These are phyloP conservation scores for Acholoe squamosa DNA, from an alignment of 2,888 invertebrate genomes.

Conservation along the genomic window DNA sequence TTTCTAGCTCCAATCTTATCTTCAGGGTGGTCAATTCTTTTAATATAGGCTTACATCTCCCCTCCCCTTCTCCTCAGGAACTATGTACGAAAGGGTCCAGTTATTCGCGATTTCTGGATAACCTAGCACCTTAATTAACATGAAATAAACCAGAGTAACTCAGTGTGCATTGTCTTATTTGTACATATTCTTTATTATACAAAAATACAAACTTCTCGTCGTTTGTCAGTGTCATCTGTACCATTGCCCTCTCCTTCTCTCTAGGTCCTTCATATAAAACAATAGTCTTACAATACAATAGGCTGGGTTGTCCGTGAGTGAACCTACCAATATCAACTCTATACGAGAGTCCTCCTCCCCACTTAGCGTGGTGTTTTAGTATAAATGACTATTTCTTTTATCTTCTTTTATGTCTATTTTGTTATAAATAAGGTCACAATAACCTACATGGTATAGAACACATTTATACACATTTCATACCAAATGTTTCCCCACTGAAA, in stretches of 20 bases:
- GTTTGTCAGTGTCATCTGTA: conserved; percentile 46
- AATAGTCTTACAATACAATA: conserved; percentile 36
- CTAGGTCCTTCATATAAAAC: conserved; percentile 57
- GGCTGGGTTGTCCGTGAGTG: not conserved
- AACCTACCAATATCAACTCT: conserved; percentile 45
- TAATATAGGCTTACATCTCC: too few relatives aligned
- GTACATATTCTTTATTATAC: conserved; percentile 60
- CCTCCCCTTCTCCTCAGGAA: too few relatives aligned
- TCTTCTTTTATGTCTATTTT: not conserved
- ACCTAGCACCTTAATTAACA: too few relatives aligned
- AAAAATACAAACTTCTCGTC: conserved; percentile 62
- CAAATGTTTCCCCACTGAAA: conserved; percentile 14
- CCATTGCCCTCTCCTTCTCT: not conserved
- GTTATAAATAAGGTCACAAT: conserved; percentile 57
- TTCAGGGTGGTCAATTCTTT: too few relatives aligned
- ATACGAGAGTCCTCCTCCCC: not conserved
- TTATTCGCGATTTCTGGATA: too few relatives aligned
- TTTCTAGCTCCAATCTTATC: too few relatives aligned
- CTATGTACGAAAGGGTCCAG: too few relatives aligned
- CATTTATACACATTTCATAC: conserved; percentile 39
- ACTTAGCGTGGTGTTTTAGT: not conserved
- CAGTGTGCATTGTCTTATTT: not conserved
- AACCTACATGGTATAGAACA: conserved; percentile 49
- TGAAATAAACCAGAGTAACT: not conserved
- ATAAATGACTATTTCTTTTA: conserved; percentile 20